Base-by-base conservation (phyloP, 2,888 invertebrate genomes). In the Agrochola circellaris region DNA sequence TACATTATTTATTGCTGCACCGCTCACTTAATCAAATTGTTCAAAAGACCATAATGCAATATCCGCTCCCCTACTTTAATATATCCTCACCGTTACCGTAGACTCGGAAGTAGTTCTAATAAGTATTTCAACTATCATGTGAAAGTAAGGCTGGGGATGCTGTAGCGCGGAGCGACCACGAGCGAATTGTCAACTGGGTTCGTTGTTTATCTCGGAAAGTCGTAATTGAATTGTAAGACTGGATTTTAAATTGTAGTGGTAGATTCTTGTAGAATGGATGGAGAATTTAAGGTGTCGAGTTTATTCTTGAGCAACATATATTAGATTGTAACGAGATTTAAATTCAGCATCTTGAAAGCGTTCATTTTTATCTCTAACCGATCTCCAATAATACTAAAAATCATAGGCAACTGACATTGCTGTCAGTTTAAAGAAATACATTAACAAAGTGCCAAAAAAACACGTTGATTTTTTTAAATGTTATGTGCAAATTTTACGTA, bases 101-200 rank as follows among this genome's bases (percentile, higher is more conserved):
- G 86, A 85, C 81, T 81, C 75, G 73, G 84, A 85, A 89, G 88
- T 90, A 83, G 90, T 78, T 88, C 87, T 92, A 93, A 92, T 92
- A 92, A 91, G 91, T 91, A 91, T 92, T 91, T 88, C 89, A 92
- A 91, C 91, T 92, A 90, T 90, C 87, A 87, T 77, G 84, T 87
- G 86, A 81, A 86, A 82, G 83, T 87, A 85, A 80, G 75, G 79
- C 79, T 38, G 79, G 77, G 73, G 62, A 64, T 62, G 73, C 79
- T 76, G 77, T 30, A 66, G 58, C 48, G 38, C 23, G 67, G 51
- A 45, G 1, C 51, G 30, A 67, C 65, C 64, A 38, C 73, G 23
- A 45, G 72, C 42, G 64, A 75, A 73, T 56, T 75, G 54, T 68
- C 72, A 58, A 65, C 56, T 45, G 20, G 51, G 17, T 34, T 11